Base-by-base conservation (phyloP, 1,140 invertebrate genomes). In the Belonocnema kinseyi region DNA sequence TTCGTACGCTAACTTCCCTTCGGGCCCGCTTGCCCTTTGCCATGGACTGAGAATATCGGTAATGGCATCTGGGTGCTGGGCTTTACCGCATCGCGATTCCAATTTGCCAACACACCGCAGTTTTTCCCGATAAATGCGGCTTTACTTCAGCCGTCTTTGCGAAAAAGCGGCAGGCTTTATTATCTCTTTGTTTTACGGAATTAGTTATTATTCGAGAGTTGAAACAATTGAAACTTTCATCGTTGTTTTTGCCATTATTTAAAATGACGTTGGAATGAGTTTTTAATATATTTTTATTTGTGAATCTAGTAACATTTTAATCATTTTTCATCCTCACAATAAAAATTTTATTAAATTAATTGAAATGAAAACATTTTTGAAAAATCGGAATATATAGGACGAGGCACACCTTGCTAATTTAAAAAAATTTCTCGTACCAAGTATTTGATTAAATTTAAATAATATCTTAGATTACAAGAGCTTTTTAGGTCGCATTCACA, bases 91-190 rank as follows among this genome's bases (percentile, higher is more conserved):
- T 33, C 61, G 61, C 61, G 26, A 66, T 26, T 66, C 61, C 61
- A 66, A 66, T 66, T 66, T 66, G 61, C 61, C 33, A 21, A 16
- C 61, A 66, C 61, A 13, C 61, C 61, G 61, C 61, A 66, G 61
- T 33, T 66, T 66, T 66, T 66, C 61, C 61, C 61, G 61, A 66
- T 66, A 66, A 66, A 46, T 66, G 61, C 61, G 61, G 26, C 61
- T 66, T 66, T 66, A 46, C 61, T 66, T 66, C 61, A 66, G n/a
- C 61, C 61, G 14, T 11, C 13, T 14, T 66, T 10, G 14, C 61
- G 12, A 66, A 66, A 66, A 66, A 66, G 13, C 4, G 58, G 14
- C 26, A 66, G 33, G 40, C 58, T 66, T 66, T 66, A 66, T 66
- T 66, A 33, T 66, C 58, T 66, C 58, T 58, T 66, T 40, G 58